Conservation (phyloP, 2,888 invertebrate genomes). For the Drosophila nigricruria region DNA sequence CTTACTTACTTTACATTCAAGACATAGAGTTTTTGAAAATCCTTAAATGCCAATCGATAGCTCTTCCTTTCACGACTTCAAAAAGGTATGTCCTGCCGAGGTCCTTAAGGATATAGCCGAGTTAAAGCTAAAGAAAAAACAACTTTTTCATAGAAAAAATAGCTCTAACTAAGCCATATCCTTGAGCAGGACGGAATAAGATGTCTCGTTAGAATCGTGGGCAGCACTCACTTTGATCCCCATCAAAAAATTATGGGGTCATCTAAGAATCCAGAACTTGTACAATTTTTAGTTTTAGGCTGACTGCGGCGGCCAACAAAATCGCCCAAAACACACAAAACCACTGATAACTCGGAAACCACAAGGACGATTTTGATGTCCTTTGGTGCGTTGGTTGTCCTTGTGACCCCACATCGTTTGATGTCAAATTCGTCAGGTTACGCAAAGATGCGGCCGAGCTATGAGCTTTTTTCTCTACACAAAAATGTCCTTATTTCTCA, state of each 20-base stretch:
- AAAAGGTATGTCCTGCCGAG: neutral
- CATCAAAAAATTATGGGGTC: neutral
- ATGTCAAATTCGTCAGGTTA: neutral
- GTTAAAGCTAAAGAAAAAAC: neutral
- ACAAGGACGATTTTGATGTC: neutral
- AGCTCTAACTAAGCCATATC: neutral
- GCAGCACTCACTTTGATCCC: neutral
- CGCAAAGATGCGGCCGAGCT: neutral
- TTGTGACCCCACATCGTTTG: neutral
- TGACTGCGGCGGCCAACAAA: neutral
- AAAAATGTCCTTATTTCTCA: neutral
- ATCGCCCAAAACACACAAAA: neutral
- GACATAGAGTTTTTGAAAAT: neutral
- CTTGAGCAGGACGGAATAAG: neutral
- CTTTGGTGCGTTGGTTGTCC: neutral
- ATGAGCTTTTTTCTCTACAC: neutral
- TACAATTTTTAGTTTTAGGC: neutral
- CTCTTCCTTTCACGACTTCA: neutral
- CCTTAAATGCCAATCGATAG: neutral
- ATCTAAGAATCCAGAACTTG: neutral
- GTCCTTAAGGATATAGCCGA: neutral
- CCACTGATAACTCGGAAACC: neutral
- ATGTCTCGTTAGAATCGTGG: neutral
- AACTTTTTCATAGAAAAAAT: neutral
- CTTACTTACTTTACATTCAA: neutral